A percentile compares a stretch with the other conserved stretches of the same genome.
Conservation (phyloP, 2,888 invertebrate genomes). For the Glaucopsyche alexis region DNA sequence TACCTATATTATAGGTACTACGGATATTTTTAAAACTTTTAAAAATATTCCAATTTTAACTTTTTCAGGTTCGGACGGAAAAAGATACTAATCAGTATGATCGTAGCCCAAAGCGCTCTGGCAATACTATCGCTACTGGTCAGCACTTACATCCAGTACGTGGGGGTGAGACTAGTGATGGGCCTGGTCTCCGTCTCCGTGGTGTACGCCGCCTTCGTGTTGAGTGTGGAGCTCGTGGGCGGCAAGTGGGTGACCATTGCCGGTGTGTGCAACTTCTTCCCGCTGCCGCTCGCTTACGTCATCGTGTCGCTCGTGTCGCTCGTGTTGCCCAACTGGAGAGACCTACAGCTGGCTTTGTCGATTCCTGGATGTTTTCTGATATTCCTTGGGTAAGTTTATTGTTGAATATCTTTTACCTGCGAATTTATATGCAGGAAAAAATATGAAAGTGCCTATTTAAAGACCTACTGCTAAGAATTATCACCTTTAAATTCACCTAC, state of each 20-base stretch:
- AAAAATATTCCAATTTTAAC: constrained; percentile 27
- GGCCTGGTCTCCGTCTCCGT: constrained; percentile 90
- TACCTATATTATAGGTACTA: too few relatives aligned
- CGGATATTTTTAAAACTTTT: constrained; percentile 3
- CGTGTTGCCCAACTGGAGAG: constrained; percentile 85
- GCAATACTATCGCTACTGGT: constrained; percentile 85
- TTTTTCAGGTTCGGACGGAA: constrained; percentile 85
- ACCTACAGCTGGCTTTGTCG: constrained; percentile 85
- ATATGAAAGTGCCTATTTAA: too few relatives aligned
- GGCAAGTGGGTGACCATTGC: constrained; percentile 90
- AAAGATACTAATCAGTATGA: constrained; percentile 85
- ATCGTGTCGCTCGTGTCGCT: constrained; percentile 86
- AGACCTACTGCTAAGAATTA: too few relatives aligned
- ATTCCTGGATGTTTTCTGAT: constrained; percentile 85
- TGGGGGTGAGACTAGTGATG: constrained; percentile 83
- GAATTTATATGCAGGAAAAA: too few relatives aligned
- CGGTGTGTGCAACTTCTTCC: constrained; percentile 89
- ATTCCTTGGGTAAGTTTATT: constrained; percentile 80
- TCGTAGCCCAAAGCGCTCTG: constrained; percentile 83
- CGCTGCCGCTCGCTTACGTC: constrained; percentile 87
- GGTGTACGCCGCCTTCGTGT: constrained; percentile 89
- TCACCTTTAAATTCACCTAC: too few relatives aligned
- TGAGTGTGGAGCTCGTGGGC: constrained; percentile 88
- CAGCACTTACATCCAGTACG: constrained; percentile 85
- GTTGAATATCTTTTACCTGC: too few relatives aligned